Conservation (phyloP, 1,140 invertebrate species). For the Latrodectus geometricus region DNA sequence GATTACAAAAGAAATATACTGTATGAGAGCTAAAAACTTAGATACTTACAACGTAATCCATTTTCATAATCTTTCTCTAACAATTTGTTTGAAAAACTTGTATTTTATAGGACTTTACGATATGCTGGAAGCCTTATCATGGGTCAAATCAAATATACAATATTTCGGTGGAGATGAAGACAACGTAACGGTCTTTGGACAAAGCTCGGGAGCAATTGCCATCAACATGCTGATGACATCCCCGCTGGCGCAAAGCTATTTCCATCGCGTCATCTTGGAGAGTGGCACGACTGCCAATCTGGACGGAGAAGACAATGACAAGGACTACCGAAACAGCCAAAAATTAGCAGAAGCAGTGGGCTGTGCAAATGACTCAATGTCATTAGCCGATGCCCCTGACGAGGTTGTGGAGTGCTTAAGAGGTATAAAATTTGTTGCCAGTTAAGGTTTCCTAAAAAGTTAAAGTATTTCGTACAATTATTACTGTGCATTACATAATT, state of each 20-base stretch:
- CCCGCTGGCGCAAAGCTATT: conserved; percentile 70
- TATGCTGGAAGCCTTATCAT: conserved; percentile 69
- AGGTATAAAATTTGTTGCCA: no score
- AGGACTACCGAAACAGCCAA: not conserved
- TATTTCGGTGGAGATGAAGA: conserved; percentile 3
- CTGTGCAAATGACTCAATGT: not conserved
- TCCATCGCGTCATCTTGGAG: conserved; percentile 69
- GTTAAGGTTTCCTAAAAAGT: no score
- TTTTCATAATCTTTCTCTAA: not conserved
- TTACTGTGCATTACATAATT: no score
- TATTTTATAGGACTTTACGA: conserved; percentile 27
- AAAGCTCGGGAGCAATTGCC: conserved; percentile 83
- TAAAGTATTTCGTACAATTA: no score
- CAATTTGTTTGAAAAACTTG: not conserved
- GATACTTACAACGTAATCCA: not conserved
- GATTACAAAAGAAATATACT: not conserved
- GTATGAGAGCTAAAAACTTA: not conserved
- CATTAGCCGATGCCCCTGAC: not conserved
- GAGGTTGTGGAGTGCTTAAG: conserved; percentile 1
- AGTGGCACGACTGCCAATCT: conserved; percentile 66
- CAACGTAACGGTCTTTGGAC: conserved; percentile 72
- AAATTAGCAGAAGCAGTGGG: conserved; percentile 1
- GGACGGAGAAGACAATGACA: not conserved
- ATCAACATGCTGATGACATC: conserved; percentile 85
- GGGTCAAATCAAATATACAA: conserved; percentile 21